A percentile compares a stretch with the other conserved stretches of the same genome.
phyloP scores from a whole-genome alignment of 1,140 invertebrate species.

The Caenorhabditis brenneri region DNA sequence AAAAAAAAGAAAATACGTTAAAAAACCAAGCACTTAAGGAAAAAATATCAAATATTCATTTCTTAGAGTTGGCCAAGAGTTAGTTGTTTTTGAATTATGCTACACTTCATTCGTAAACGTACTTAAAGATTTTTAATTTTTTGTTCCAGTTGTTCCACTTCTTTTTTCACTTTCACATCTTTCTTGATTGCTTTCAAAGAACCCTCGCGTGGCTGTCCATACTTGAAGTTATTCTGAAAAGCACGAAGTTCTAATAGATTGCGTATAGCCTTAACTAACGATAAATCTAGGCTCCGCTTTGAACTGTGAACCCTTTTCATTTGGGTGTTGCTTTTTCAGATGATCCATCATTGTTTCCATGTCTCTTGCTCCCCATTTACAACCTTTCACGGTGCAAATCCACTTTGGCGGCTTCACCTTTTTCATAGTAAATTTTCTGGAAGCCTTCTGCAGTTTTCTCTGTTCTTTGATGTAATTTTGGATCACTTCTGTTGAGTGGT shows the following conservation, averaged over 20 bases:
- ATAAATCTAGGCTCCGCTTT: background rate
- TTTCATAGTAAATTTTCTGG: background rate
- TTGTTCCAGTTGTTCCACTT: background rate
- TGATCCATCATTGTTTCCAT: background rate
- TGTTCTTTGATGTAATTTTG: background rate
- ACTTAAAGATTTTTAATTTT: background rate
- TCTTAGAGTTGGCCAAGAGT: too few relatives aligned
- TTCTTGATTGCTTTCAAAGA: background rate
- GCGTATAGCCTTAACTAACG: background rate
- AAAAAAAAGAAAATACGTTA: background rate
- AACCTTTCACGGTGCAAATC: background rate
- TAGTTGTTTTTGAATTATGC: too few relatives aligned
- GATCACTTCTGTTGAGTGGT: background rate
- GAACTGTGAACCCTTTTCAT: background rate
- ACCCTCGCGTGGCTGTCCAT: background rate
- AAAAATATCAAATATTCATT: too few relatives aligned
- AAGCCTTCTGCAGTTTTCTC: background rate
- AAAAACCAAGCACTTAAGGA: too few relatives aligned
- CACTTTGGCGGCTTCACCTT: background rate
- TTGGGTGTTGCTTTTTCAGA: background rate
- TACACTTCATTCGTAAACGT: too few relatives aligned
- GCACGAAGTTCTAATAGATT: too few relatives aligned
- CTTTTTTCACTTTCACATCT: background rate
- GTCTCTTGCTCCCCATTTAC: background rate
- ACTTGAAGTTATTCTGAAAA: background rate